Percentiles rank a stretch among this genome's conserved stretches.
These are phyloP conservation scores for Alectura lathami DNA, from an alignment of 2,113 vertebrate species.

Conservation along the genomic window DNA sequence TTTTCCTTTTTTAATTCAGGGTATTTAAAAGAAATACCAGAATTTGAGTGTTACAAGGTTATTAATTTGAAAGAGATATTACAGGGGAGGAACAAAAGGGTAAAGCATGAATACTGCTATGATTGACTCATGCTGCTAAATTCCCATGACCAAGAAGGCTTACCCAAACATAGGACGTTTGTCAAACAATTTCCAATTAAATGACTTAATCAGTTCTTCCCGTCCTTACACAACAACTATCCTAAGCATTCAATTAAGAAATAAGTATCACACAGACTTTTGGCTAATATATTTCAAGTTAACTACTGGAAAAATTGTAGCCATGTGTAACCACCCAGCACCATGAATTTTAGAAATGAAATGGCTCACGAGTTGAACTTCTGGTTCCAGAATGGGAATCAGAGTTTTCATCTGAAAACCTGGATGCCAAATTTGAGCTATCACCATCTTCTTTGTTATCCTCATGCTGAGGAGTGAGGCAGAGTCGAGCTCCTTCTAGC, in stretches of 20 bases:
- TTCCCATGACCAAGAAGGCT: background rate
- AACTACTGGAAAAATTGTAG: background rate
- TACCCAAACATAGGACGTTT: background rate
- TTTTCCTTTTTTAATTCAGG: background rate
- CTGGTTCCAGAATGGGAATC: slow-evolving; percentile 6
- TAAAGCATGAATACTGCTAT: background rate
- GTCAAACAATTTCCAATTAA: background rate
- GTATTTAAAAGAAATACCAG: background rate
- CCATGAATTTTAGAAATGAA: slow-evolving; percentile 36
- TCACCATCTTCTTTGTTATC: slow-evolving; percentile 18
- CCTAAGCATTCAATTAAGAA: background rate
- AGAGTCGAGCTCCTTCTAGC: background rate
- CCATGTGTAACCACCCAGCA: background rate
- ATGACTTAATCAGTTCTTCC: background rate
- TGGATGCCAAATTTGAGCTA: slow-evolving; percentile 37
- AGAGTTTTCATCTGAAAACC: slow-evolving; percentile 55
- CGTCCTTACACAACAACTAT: background rate
- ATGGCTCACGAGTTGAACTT: slow-evolving; percentile 69
- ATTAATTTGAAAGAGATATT: background rate
- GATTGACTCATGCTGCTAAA: background rate
- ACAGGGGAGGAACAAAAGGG: background rate
- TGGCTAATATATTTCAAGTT: background rate
- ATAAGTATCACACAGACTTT: background rate
- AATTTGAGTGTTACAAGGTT: background rate
- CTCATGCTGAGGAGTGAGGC: background rate